A percentile compares a stretch with the other conserved stretches of the same genome.
These are phyloP conservation scores for Mixornis gularis DNA, from an alignment of 2,113 vertebrate species.

Conservation along the genomic window DNA sequence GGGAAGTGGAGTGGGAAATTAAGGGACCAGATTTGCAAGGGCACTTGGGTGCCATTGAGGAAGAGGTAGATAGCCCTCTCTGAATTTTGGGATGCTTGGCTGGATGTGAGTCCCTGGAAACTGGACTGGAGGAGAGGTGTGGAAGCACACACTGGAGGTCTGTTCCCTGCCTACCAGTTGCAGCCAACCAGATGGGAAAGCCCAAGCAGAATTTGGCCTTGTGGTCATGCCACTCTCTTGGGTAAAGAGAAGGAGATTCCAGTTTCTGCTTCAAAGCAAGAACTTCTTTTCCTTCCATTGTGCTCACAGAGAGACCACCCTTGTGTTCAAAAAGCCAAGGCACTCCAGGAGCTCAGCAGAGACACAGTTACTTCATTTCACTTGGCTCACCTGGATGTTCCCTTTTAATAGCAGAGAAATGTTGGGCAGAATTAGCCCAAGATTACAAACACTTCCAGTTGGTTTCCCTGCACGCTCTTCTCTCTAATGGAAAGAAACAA, in stretches of 20 bases:
- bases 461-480: neutral
- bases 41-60: slow-evolving; percentile 51
- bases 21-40: slow-evolving; percentile 37
- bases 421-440: neutral
- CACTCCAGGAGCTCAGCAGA: neutral
- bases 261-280: neutral
- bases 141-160: neutral
- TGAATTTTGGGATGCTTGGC: neutral
- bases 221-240: neutral
- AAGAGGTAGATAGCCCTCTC: slow-evolving; percentile 62
- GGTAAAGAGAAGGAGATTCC: neutral
- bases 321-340: neutral
- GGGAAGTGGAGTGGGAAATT: neutral
- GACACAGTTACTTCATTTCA: neutral
- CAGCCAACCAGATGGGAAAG: neutral
- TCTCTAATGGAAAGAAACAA: neutral
- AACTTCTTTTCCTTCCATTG: neutral
- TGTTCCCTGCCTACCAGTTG: neutral
- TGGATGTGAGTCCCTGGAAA: neutral
- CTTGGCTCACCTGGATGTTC: neutral
- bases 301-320: neutral
- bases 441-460: neutral
- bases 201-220: neutral
- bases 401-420: neutral
- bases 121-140: neutral